Evolutionary conservation across 2,888 invertebrate species (phyloP).

Genomic region (Drosophila peninsularis): DNA sequence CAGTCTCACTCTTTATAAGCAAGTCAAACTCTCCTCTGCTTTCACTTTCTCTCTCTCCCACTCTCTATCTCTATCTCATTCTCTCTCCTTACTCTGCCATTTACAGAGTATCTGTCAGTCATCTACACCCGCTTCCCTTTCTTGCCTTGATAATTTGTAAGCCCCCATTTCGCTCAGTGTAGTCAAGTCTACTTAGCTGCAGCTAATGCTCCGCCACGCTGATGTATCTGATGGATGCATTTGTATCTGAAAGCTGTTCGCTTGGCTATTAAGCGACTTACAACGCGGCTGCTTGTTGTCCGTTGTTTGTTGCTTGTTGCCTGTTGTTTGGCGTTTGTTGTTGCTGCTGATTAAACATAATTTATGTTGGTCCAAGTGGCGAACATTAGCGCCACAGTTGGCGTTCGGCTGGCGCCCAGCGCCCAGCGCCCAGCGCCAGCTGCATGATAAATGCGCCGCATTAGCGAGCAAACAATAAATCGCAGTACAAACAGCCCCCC

Average conservation of each 20-base stretch:
- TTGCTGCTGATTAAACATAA: constrained; percentile 66
- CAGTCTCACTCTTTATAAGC: too few relatives aligned
- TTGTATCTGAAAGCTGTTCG: constrained; percentile 42
- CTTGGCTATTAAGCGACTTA: constrained; percentile 58
- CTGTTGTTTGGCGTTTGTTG: constrained; percentile 26
- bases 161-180: background rate
- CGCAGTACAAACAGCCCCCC: background rate
- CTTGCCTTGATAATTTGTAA: background rate
- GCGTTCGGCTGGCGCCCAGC: constrained; percentile 19
- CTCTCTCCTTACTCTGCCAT: background rate
- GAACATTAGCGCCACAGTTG: constrained; percentile 64
- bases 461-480: constrained; percentile 70
- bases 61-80: background rate
- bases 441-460: constrained; percentile 74
- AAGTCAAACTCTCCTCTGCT: background rate
- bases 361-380: constrained; percentile 72
- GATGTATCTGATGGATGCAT: constrained; percentile 42
- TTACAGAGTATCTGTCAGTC: background rate
- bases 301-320: constrained; percentile 16
- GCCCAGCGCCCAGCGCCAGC: constrained; percentile 38
- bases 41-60: too few relatives aligned
- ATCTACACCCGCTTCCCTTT: too few relatives aligned
- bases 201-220: constrained; percentile 4
- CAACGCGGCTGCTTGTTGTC: constrained; percentile 18
- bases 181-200: constrained; percentile 4